Base-by-base conservation (phyloP, 2,113 vertebrate species). In the Toxostoma redivivum region DNA sequence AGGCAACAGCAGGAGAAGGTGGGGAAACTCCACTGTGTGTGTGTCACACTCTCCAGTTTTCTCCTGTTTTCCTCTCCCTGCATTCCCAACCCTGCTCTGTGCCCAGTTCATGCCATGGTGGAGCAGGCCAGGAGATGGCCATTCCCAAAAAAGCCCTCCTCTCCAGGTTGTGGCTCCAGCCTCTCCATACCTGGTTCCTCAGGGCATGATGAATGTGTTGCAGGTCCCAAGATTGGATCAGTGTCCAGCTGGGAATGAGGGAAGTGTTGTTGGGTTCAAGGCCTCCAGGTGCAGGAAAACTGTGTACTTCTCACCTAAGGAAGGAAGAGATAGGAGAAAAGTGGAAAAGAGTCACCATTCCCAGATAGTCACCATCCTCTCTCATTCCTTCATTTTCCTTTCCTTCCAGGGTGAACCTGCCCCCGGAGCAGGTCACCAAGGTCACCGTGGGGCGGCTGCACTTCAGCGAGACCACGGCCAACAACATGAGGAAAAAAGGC, bases 401-500 rank as follows among this genome's bases (percentile, higher is more conserved):
- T n/a, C 60, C 64, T 60, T 40, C n/a, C 96, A 99, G 99, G 92
- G 98, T 99, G 96, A 99, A 97, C 24, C 94, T 99, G 81, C 99
- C 99, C 23, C 97, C 99, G 3, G 99, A 99, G 96, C 99, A 99
- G 97, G 99, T 99, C 92, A 99, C 99, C 44, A 99, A 99, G 96
- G 99, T 99, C 91, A 99, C 99, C 0, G 99, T 99, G 92, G 99
- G 99, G 27, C 97, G 99, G 44, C 97, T 99, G 73, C 99, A 99
- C 97, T 99, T 99, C 97, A 99, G 99, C 1, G 99, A 99, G 98
- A 99, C 99, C 88, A 99, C 99, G 0, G 99, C 99, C 85, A 99
- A 99, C 97, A 99, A 99, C 97, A 99, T 99, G 99, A 97, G 99
- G 81, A 99, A 99, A 97, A 99, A 99, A 95, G 99, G 99, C 96